These are phyloP conservation scores for Drosophila triauraria DNA, from an alignment of 1,140 invertebrate species.

Conservation along the genomic window DNA sequence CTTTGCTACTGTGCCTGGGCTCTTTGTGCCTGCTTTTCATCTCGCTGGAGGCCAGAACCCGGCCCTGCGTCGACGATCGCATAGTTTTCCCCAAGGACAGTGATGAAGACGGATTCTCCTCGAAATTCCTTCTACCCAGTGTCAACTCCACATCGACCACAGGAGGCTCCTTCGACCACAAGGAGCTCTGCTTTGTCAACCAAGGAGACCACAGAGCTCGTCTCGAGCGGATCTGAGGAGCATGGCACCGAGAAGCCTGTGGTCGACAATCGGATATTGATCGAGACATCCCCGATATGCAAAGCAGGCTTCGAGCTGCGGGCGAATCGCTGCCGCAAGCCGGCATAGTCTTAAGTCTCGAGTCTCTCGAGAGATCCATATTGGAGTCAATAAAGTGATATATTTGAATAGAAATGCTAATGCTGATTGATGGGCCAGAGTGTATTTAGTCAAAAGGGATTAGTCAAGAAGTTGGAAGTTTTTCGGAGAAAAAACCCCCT, in stretches of 20 bases:
- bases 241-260: slow-evolving; percentile 17
- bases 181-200: background rate
- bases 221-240: slow-evolving; percentile 3
- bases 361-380: slow-evolving; percentile 13
- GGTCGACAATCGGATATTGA: slow-evolving; percentile 60
- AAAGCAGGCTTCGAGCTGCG: slow-evolving; percentile 38
- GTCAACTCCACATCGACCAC: background rate
- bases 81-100: slow-evolving; percentile 60
- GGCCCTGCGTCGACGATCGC: slow-evolving; percentile 40
- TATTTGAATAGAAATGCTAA: slow-evolving; percentile 15
- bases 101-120: background rate
- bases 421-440: slow-evolving; percentile 7
- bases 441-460: background rate
- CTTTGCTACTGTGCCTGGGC: slow-evolving; percentile 8
- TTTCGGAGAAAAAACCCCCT: slow-evolving; percentile 12
- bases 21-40: slow-evolving; percentile 28
- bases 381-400: slow-evolving; percentile 37
- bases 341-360: slow-evolving; percentile 42
- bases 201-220: background rate
- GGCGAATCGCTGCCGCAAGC: slow-evolving; percentile 55
- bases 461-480: slow-evolving; percentile 7
- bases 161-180: background rate
- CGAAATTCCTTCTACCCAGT: background rate
- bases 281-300: slow-evolving; percentile 51
- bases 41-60: slow-evolving; percentile 24